phyloP scores from a whole-genome alignment of 1,140 invertebrate species.

The Adoxophyes honmai region DNA sequence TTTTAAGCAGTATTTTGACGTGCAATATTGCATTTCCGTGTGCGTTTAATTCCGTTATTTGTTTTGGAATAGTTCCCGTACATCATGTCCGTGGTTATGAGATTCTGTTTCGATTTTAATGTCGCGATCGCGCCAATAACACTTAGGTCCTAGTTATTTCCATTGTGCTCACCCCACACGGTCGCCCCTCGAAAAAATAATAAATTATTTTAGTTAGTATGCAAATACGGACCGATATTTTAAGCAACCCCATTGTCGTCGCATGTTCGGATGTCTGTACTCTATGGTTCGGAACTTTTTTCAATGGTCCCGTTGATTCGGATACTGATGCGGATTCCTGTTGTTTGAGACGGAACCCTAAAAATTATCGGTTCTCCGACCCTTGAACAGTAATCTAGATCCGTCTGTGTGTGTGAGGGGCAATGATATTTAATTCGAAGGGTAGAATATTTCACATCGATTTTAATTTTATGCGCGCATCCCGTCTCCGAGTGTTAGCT shows the following conservation, averaged over 20 bases:
- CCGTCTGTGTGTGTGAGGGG: slow-evolving; percentile 46
- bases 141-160: slow-evolving; percentile 65
- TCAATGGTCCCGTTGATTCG: slow-evolving; percentile 27
- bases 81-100: slow-evolving; percentile 22
- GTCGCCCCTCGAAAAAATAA: slow-evolving; percentile 71
- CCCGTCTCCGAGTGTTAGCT: slow-evolving; percentile 59
- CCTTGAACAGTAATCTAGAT: slow-evolving; percentile 56
- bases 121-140: slow-evolving; percentile 64
- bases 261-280: slow-evolving; percentile 50
- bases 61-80: slow-evolving; percentile 34
- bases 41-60: slow-evolving; percentile 58
- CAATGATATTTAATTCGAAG: slow-evolving; percentile 75
- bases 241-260: slow-evolving; percentile 64
- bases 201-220: slow-evolving; percentile 77
- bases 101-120: slow-evolving; percentile 22
- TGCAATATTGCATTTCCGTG: slow-evolving; percentile 66
- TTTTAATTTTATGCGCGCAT: slow-evolving; percentile 75
- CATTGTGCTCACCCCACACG: slow-evolving; percentile 64
- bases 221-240: slow-evolving; percentile 73
- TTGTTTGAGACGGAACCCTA: slow-evolving; percentile 10
- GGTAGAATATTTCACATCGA: slow-evolving; percentile 69
- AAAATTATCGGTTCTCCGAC: slow-evolving; percentile 21
- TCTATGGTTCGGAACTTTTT: slow-evolving; percentile 44
- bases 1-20: slow-evolving; percentile 68
- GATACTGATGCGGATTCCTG: slow-evolving; percentile 16